phyloP scores from a whole-genome alignment of 2,797 vertebrate genomes.

The Dipus sagitta region DNA sequence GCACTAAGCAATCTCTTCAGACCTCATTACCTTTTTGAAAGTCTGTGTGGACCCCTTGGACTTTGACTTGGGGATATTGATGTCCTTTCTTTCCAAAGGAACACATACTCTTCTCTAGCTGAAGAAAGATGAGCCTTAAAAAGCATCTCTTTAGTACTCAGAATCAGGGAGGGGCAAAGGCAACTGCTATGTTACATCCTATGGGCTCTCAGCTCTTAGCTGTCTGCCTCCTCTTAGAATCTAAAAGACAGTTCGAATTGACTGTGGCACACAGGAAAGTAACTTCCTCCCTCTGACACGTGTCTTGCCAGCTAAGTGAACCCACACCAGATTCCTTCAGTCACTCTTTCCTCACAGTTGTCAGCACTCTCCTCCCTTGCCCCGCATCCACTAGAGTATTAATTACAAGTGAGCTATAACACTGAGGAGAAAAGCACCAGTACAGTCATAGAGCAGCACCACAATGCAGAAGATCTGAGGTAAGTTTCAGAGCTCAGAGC shows the following conservation, averaged over 20 bases:
- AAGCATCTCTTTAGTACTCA: neutral
- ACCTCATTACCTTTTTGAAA: neutral
- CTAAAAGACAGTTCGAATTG: neutral
- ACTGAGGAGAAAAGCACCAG: neutral
- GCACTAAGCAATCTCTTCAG: no score
- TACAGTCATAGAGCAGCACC: neutral
- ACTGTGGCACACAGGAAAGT: neutral
- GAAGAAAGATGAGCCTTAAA: neutral
- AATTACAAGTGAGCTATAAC: neutral
- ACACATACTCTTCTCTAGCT: neutral
- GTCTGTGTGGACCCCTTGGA: no score
- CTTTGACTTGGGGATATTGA: neutral
- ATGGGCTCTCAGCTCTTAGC: neutral
- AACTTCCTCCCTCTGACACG: neutral
- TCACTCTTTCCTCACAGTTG: neutral
- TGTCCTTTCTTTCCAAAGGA: neutral
- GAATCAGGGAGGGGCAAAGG: neutral
- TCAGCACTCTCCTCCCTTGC: fast-evolving
- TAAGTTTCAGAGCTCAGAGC: neutral
- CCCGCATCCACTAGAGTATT: neutral
- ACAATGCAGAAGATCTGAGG: neutral
- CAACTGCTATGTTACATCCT: neutral
- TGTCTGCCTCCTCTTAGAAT: neutral
- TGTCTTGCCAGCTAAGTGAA: neutral
- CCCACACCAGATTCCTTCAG: neutral